phyloP scores from a whole-genome alignment of 2,888 invertebrate species.

The Sympetrum striolatum region DNA sequence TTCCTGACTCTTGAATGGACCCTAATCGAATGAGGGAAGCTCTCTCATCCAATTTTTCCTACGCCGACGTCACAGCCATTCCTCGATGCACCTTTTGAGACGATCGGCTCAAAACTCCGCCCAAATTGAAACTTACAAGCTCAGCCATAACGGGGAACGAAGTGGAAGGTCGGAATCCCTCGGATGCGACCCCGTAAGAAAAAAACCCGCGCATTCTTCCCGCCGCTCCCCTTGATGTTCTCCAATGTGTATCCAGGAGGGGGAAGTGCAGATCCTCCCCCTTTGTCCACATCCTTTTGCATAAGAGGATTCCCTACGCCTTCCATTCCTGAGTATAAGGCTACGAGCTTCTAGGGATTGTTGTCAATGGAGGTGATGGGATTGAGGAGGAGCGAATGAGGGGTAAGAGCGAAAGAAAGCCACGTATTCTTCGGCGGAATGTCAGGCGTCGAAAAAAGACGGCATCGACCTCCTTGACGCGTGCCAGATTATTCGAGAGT shows the following conservation, averaged over 20 bases:
- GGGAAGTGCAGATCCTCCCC: background rate
- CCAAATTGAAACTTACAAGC: background rate
- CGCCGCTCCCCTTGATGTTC: background rate
- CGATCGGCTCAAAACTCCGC: background rate
- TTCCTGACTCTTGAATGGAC: too few species aligned
- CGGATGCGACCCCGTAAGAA: background rate
- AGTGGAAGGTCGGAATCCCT: background rate
- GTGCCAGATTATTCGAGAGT: constrained; percentile 13
- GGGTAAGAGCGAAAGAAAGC: background rate
- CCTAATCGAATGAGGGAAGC: too few species aligned
- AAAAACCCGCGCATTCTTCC: background rate
- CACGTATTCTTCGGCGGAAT: background rate
- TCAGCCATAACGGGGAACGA: background rate
- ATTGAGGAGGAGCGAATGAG: background rate
- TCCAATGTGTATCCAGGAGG: constrained; percentile 3
- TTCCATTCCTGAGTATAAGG: constrained; percentile 20
- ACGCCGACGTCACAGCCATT: background rate
- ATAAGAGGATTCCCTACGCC: constrained; percentile 26
- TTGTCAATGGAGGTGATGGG: background rate
- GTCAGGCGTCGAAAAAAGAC: background rate
- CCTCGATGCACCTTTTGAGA: background rate
- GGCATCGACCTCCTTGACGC: background rate
- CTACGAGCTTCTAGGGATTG: constrained; percentile 27
- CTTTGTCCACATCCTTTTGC: constrained; percentile 16
- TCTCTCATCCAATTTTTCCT: too few species aligned